Evolutionary conservation across 2,113 vertebrate species (phyloP).

Genomic region (Garra rufa): DNA sequence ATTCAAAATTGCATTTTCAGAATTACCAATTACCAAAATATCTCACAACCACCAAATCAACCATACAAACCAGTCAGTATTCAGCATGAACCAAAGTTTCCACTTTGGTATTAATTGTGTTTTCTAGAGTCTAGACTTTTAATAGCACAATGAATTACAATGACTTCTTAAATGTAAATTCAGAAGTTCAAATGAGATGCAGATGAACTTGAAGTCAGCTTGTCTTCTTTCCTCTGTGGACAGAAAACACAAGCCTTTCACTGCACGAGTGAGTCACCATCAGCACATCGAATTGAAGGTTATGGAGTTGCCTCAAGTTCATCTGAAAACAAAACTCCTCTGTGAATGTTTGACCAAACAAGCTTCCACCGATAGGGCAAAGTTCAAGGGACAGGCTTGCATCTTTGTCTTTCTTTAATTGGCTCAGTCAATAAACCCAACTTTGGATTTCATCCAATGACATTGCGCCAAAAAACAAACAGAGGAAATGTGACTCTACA

Average conservation of each 20-base stretch:
- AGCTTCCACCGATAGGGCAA: constrained; percentile 23
- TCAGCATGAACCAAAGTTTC: constrained; percentile 2
- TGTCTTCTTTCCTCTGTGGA: background rate
- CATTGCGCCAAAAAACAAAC: constrained; percentile 65
- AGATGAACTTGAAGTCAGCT: background rate
- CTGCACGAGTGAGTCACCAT: background rate
- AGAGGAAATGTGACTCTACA: constrained; percentile 60
- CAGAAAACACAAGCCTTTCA: background rate
- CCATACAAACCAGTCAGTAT: background rate
- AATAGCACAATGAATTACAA: background rate
- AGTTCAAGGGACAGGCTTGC: constrained; percentile 28
- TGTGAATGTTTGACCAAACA: background rate
- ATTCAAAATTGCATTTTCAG: background rate
- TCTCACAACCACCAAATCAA: background rate
- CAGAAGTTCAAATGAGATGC: constrained; percentile 1
- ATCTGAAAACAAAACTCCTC: constrained; percentile 3
- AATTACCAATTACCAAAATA: constrained; percentile 3
- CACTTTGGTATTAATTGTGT: background rate
- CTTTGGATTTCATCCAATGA: constrained; percentile 59
- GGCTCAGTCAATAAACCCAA: constrained; percentile 55
- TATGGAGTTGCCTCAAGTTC: background rate
- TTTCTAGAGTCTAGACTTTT: constrained; percentile 8
- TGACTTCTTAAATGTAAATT: background rate
- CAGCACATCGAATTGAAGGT: constrained; percentile 2
- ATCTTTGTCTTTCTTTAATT: constrained; percentile 63